Conservation (phyloP, 2,113 vertebrate genomes). For the Eulacestoma nigropectus region DNA sequence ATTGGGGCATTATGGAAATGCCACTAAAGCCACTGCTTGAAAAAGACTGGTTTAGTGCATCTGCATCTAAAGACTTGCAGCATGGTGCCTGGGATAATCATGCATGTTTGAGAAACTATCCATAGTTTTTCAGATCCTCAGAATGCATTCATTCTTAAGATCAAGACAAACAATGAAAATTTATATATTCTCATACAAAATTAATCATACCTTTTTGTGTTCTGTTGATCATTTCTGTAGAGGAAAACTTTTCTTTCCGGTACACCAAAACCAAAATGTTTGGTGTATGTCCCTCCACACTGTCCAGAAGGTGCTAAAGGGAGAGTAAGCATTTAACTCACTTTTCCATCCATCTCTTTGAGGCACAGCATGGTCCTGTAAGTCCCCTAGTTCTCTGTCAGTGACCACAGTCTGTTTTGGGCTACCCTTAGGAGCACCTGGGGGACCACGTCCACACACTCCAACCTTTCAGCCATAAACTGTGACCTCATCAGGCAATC, state of each 20-base stretch:
- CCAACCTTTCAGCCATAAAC: fast-evolving
- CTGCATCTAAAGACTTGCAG: background rate
- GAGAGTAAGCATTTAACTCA: background rate
- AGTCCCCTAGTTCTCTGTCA: background rate
- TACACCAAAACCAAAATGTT: background rate
- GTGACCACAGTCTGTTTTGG: background rate
- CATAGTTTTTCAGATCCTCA: background rate
- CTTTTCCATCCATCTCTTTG: background rate
- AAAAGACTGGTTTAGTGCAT: background rate
- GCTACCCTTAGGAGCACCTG: background rate
- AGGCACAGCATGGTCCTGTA: background rate
- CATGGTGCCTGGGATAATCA: background rate
- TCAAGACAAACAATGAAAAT: background rate
- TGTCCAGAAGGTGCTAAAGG: background rate
- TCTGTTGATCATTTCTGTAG: background rate
- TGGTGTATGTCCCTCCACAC: background rate
- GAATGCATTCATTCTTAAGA: background rate
- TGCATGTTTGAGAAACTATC: background rate
- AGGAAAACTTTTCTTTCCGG: background rate
- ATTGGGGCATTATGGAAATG: background rate
- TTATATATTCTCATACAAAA: background rate
- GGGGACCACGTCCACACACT: background rate
- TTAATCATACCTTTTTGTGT: background rate
- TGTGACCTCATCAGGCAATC: background rate
- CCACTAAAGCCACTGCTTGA: background rate